Base-by-base conservation (phyloP, 1,140 invertebrate genomes). In the Lepidurus couesii region DNA sequence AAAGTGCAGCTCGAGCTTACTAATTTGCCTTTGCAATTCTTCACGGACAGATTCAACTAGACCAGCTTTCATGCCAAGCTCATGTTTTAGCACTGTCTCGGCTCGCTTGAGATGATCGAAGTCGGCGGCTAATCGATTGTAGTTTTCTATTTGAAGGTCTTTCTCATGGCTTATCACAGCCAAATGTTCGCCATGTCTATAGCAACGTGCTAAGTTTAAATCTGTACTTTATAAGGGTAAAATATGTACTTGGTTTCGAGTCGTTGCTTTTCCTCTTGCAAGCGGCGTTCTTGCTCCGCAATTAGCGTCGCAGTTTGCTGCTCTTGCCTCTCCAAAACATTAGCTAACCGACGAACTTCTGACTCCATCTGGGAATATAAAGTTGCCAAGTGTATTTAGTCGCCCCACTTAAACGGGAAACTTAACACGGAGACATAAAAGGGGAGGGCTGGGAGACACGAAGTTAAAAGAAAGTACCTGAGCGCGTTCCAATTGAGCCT, bases 401-500 rank as follows among this genome's bases (percentile, higher is more conserved):
- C 1, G 42, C n/a, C n/a, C 42, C 9, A n/a, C 16, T 44, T 9
- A 24, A 26, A 42, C 26, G 7, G n/a, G 43, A 75, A 21, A 42
- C 34, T 11, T 7, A 13, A 75, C 26, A 7, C 11, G 16, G 7
- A 13, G 74, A 42, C 13, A 6, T 34, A 44, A 24, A 44, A 77
- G 42, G 43, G 16, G 44, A 43, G 75, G 24, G 9, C 26, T 76
- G 21, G 26, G 21, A 13, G 13, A 21, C 42, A 5, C 21, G 74
- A 21, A 44, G 26, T 75, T 16, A 1, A 42, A 78, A 78, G 21
- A 11, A 73, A 13, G 74, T 74, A 79, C 78, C 44, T 79, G 78
- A 34, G 73, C 78, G 47, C 78, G 78, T 44, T 79, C 78, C 73
- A 79, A n/a, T 24, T 79, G 78, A 74, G 78, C 78, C 73, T 79